These are phyloP conservation scores for Bugulina stolonifera DNA, from an alignment of 2,888 invertebrate species.

Conservation along the genomic window DNA sequence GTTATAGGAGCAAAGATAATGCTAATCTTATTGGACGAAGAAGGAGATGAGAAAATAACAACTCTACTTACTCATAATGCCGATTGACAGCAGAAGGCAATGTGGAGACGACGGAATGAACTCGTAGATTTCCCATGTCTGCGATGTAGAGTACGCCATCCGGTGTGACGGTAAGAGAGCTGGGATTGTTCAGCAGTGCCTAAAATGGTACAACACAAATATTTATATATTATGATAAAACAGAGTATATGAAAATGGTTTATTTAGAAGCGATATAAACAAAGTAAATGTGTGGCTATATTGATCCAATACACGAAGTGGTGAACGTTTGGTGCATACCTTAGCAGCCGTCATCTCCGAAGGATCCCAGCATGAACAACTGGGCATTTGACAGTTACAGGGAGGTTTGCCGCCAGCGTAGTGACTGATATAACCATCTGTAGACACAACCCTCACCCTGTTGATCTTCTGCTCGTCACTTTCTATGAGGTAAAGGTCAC, in stretches of 20 bases:
- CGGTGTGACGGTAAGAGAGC: slow-evolving; percentile 79
- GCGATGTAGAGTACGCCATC: slow-evolving; percentile 93
- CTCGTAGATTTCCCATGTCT: slow-evolving; percentile 71
- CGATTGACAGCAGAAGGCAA: slow-evolving; percentile 38
- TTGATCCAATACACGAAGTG: too few species aligned
- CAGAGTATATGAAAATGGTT: too few species aligned
- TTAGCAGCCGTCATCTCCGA: slow-evolving; percentile 63
- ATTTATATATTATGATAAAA: too few species aligned
- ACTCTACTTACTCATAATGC: slow-evolving; percentile 12
- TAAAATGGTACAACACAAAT: too few species aligned
- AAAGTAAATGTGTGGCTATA: too few species aligned
- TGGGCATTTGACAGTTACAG: slow-evolving; percentile 58
- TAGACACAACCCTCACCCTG: slow-evolving; percentile 73
- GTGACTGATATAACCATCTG: slow-evolving; percentile 85
- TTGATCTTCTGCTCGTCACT: slow-evolving; percentile 86
- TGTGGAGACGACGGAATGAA: slow-evolving; percentile 60
- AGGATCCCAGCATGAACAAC: slow-evolving; percentile 80
- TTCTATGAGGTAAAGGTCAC: slow-evolving; percentile 86
- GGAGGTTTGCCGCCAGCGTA: slow-evolving; percentile 79
- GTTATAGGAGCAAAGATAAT: background rate
- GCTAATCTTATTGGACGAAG: too few species aligned
- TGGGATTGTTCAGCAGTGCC: slow-evolving; percentile 85
- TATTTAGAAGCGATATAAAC: too few species aligned
- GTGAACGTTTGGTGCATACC: too few species aligned
- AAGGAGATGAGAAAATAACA: too few species aligned